A percentile compares a stretch with the other conserved stretches of the same genome.
Evolutionary conservation across 1,140 invertebrate species (phyloP).

Genomic region (Samia ricini): DNA sequence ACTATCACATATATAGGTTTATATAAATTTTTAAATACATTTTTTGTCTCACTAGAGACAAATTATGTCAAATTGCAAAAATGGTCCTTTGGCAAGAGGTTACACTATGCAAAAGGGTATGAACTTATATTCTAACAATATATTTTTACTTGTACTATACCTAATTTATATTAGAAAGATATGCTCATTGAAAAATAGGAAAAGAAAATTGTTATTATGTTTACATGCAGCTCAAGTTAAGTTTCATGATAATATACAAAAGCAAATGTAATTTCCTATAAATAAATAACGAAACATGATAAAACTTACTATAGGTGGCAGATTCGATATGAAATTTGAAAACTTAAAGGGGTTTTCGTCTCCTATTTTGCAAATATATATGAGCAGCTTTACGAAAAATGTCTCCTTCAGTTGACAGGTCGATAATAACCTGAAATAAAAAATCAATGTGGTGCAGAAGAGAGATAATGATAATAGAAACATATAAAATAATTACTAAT

Average conservation of each 20-base stretch:
- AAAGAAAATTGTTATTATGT: not conserved
- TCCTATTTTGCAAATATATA: conserved; percentile 76
- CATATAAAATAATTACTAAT: not conserved
- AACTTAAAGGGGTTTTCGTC: conserved; percentile 77
- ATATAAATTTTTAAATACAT: no score
- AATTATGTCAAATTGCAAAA: no score
- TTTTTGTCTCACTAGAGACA: no score
- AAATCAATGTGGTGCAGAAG: conserved; percentile 65
- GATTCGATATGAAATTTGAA: conserved; percentile 76
- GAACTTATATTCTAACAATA: not conserved
- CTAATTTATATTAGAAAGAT: not conserved
- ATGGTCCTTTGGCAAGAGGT: not conserved
- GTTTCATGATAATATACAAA: not conserved
- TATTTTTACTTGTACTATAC: not conserved
- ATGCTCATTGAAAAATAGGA: not conserved
- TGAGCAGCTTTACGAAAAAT: conserved; percentile 69
- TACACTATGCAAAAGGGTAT: not conserved
- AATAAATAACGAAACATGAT: conserved; percentile 3
- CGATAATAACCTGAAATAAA: conserved; percentile 77
- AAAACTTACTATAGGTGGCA: conserved; percentile 73
- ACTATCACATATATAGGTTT: no score
- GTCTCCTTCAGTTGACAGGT: conserved; percentile 68
- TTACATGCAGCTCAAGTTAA: not conserved
- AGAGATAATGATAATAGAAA: conserved; percentile 9
- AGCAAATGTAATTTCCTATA: not conserved